Base-by-base conservation (phyloP, 2,113 vertebrate species). In the Catharus fuscescens region DNA sequence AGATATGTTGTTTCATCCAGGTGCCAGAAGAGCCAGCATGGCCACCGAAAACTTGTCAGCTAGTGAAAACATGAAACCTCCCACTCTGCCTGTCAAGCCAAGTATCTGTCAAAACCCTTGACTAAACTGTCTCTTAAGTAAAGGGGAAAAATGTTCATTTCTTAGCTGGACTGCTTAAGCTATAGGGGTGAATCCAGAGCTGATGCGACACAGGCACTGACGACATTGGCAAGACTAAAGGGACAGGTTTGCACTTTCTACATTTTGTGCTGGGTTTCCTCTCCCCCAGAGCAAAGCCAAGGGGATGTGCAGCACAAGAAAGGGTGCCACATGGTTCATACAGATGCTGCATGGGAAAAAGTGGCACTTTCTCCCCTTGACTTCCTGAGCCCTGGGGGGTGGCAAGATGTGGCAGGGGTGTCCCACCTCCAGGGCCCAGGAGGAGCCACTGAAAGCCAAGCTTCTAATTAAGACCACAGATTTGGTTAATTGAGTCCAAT, bases 401-500 rank as follows among this genome's bases (percentile, higher is more conserved):
- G 0, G 67, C 5, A 7, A 61, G 10, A 57, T 8, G 16, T 74
- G 50, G 53, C 4, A 3, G 42, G 12, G 26, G 38, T 0, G 0
- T 93, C 93, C 72, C 90, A 92, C 69, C 76, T 90, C 64, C 0
- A 0, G 45, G 3, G 8, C 69, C 34, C 5, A 1, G 60, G 52
- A 95, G 44, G 23, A 90, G 45, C 36, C 76, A 59, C 40, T 57
- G 71, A 95, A 91, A 95, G 71, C 29, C 15, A 12, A 78, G 90
- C 53, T 84, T 90, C 94, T 96, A 96, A 94, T 97, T 94, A 97
- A 93, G 80, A 86, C 61, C 72, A 81, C 5, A 10, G 88, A 83
- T 95, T 94, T 5, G 5, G 65, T 71, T 96, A 97, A 93, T 93
- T 88, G 93, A 96, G 90, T 90, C 93, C 95, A 94, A 97, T 96